Base-by-base conservation (phyloP, 2,797 vertebrate species). In the Urocyon cinereoargenteus region DNA sequence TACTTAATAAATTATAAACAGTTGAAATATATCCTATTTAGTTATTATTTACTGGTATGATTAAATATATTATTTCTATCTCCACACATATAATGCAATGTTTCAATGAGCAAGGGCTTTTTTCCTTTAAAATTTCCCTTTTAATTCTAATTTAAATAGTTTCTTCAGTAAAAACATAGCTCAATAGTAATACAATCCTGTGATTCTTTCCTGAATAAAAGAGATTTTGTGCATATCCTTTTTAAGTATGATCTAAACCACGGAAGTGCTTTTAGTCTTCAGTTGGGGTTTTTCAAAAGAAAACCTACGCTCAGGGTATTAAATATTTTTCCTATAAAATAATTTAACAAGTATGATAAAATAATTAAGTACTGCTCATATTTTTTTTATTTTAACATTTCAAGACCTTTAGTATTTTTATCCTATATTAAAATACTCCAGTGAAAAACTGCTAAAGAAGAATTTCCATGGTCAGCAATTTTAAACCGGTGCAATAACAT, bases 151-250 rank as follows among this genome's bases (percentile, higher is more conserved):
- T 66, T 73, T 90, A 93, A 95, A 82, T 59, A 55, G 2, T 10
- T 70, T 61, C 53, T n/a, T 62, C 82, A 57, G 18, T 66, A 55
- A 78, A 78, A 59, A 34, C 24, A 49, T 28, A 88, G 24, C 5
- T 82, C 5, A 57, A 66, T 62, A 75, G 19, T 53, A 89, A 34
- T 70, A 81, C 51, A 12, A 55, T 79, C 62, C 40, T 64, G 19
- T 70, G 24, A 91, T 81, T 77, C 4, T 75, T 66, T 91, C 66
- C 16, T 84, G 66, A 92, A 61, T 84, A 84, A 94, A 91, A 86
- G 28, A 49, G 31, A 34, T 55, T 90, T 61, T 84, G n/a, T 86
- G 14, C 14, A 92, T 66, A 49, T 31, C 14, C 5, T 81, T 88
- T 91, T 64, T n/a, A 85, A 88, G 28, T 95, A 22, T 84, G 49